These are phyloP conservation scores for Thermophis baileyi DNA, from an alignment of 2,113 vertebrate species.

Conservation along the genomic window DNA sequence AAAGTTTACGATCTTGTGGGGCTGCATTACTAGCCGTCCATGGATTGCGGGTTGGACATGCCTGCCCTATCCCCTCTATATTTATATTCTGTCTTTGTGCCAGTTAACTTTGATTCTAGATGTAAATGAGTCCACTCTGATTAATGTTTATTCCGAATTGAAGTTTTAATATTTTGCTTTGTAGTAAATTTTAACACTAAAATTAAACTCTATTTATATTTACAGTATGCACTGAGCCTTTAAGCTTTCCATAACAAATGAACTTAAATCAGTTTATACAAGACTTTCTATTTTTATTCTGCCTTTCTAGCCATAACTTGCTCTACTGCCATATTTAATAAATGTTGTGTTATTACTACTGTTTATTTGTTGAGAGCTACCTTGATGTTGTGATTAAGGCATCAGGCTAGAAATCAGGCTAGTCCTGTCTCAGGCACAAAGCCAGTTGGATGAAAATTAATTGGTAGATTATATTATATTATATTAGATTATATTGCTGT, in stretches of 20 bases:
- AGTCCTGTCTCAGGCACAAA: not conserved
- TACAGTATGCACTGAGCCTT: not conserved
- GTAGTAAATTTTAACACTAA: not conserved
- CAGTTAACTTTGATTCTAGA: not conserved
- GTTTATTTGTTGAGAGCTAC: not conserved
- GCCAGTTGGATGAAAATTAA: not conserved
- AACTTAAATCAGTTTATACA: not conserved
- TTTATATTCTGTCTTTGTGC: not conserved
- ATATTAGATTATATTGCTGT: not conserved
- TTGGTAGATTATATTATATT: not conserved
- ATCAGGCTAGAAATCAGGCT: not conserved
- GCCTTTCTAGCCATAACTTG: not conserved
- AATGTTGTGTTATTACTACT: not conserved
- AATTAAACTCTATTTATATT: not conserved
- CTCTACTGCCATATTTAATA: not conserved
- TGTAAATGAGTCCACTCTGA: not conserved
- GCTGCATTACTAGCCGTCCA: too few species aligned
- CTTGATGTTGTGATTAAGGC: not conserved
- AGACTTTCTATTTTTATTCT: not conserved
- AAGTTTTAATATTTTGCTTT: conserved; percentile 4
- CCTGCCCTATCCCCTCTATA: not conserved
- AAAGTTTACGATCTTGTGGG: too few species aligned
- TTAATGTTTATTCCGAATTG: not conserved
- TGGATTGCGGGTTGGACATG: not conserved
- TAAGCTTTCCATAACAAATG: not conserved